Percentiles rank a stretch among this genome's conserved stretches.
Evolutionary conservation across 2,797 vertebrate species (phyloP).

Genomic region (Ataeniobius toweri): DNA sequence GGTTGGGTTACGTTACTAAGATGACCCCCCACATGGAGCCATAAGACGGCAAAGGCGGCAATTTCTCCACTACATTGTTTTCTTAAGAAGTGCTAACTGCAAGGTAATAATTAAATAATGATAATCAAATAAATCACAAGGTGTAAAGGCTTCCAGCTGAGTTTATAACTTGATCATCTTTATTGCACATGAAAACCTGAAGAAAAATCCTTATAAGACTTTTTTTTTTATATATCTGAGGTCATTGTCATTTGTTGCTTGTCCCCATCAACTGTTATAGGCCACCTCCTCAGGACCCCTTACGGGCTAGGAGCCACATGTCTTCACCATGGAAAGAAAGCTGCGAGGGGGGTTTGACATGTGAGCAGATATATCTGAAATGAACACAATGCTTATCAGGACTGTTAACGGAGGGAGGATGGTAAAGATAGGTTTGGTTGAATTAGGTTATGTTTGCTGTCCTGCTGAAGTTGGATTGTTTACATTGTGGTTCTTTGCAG

Average conservation of each 20-base stretch:
- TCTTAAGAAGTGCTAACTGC: not conserved
- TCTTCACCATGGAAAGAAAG: constrained; percentile 56
- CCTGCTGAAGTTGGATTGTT: not conserved
- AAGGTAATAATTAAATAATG: not conserved
- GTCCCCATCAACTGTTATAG: constrained; percentile 40
- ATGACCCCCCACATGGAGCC: constrained; percentile 50
- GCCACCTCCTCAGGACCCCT: constrained; percentile 48
- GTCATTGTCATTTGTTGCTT: constrained; percentile 55
- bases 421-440: not conserved
- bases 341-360: constrained; percentile 29
- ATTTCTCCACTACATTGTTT: constrained; percentile 1
- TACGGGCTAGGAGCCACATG: constrained; percentile 5
- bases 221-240: constrained; percentile 33
- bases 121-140: not conserved
- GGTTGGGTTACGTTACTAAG: constrained; percentile 50
- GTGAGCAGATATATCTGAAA: constrained; percentile 56
- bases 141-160: not conserved
- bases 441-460: not conserved
- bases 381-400: constrained; percentile 45
- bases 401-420: constrained; percentile 30
- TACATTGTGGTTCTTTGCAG: not conserved
- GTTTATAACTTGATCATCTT: not conserved
- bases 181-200: not conserved
- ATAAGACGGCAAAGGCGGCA: constrained; percentile 4
- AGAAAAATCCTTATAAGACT: constrained; percentile 34